Evolutionary conservation across 2,797 vertebrate species (phyloP).

Genomic region (Pagetopsis macropterus): DNA sequence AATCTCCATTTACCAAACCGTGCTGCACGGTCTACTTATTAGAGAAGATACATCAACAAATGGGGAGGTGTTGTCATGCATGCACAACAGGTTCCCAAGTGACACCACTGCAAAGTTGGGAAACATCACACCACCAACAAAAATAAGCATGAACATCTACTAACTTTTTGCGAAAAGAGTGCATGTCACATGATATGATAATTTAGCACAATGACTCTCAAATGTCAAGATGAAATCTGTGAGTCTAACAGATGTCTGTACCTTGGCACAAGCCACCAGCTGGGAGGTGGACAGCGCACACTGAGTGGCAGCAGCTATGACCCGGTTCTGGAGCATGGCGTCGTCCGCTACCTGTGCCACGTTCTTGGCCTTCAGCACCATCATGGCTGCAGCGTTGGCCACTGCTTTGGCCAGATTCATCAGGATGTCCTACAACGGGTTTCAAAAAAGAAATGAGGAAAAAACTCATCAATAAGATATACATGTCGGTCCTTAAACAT

Average conservation of each 20-base stretch:
- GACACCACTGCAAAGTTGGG: not conserved
- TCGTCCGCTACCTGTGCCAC: constrained; percentile 97
- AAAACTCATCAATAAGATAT: not conserved
- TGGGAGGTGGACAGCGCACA: constrained; percentile 98
- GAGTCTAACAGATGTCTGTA: constrained; percentile 54
- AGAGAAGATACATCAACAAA: not conserved
- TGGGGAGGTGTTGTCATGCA: not conserved
- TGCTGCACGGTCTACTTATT: not conserved
- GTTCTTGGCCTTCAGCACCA: constrained; percentile 97
- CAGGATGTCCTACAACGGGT: constrained; percentile 87
- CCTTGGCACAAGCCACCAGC: constrained; percentile 98
- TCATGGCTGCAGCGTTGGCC: constrained; percentile 96
- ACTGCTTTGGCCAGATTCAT: constrained; percentile 99
- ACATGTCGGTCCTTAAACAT: not conserved
- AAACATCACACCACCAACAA: not conserved
- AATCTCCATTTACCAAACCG: constrained; percentile 6
- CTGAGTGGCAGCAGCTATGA: constrained; percentile 97
- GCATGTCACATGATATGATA: not conserved
- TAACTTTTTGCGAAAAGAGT: not conserved
- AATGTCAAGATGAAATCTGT: no score
- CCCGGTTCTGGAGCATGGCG: constrained; percentile 93
- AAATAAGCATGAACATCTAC: not conserved
- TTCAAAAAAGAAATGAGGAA: not conserved
- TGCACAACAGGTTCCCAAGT: not conserved
- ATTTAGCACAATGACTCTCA: not conserved